phyloP scores from a whole-genome alignment of 2,797 vertebrate species.

The Todus mexicanus region DNA sequence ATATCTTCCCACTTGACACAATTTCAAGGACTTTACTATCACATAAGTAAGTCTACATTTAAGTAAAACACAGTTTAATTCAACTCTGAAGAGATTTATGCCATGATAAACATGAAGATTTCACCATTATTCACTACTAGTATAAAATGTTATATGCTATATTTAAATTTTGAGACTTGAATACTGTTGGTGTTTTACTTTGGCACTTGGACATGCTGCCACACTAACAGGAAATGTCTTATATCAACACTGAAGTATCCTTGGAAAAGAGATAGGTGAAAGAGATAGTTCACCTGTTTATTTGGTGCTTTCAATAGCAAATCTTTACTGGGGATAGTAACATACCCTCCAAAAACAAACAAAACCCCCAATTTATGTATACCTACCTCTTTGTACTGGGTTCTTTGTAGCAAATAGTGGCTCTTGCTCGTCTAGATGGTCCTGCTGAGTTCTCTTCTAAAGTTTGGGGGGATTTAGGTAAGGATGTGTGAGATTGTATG shows the following conservation, averaged over 20 bases:
- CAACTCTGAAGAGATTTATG: not conserved
- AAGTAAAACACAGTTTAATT: not conserved
- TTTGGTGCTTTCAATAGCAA: not conserved
- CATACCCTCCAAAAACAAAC: rapidly evolving
- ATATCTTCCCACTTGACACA: not conserved
- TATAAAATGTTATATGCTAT: not conserved
- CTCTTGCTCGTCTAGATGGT: slow-evolving; percentile 14
- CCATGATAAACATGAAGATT: not conserved
- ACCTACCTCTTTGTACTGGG: slow-evolving; percentile 57
- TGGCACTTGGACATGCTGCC: not conserved
- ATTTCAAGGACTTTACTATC: not conserved
- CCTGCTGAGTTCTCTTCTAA: not conserved
- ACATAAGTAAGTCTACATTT: not conserved
- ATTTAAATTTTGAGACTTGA: not conserved
- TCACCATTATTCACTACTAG: not conserved
- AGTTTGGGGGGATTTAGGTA: not conserved
- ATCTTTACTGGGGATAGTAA: not conserved
- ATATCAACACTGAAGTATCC: not conserved
- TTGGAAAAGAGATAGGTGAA: not conserved
- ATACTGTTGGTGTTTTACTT: not conserved
- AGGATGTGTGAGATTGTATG: not conserved
- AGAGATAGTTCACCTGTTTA: not conserved
- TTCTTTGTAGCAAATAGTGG: slow-evolving; percentile 65
- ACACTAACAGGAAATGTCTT: not conserved
- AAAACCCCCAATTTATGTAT: not conserved